A percentile compares a stretch with the other conserved stretches of the same genome.
Evolutionary conservation across 1,140 invertebrate genomes (phyloP).

Genomic region (Physella acuta): DNA sequence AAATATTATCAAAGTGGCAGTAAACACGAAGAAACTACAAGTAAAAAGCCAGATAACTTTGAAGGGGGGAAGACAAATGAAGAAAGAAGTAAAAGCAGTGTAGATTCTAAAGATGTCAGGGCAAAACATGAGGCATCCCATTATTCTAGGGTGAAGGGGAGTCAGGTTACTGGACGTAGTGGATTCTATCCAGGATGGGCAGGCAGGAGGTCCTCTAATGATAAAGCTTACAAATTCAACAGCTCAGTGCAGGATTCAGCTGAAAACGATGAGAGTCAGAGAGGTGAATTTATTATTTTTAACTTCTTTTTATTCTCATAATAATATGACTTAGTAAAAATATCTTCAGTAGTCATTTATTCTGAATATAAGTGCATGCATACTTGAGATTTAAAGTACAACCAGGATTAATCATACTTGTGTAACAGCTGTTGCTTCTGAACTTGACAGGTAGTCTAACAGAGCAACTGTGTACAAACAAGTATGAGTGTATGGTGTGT

Average conservation of each 20-base stretch:
- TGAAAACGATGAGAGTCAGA: conserved; percentile 22
- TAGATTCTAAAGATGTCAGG: not conserved
- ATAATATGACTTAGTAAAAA: not conserved
- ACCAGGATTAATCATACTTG: not conserved
- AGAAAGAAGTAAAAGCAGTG: conserved; percentile 3
- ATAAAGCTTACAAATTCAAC: not conserved
- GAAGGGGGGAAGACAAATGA: not conserved
- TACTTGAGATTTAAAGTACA: not conserved
- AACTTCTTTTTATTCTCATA: not conserved
- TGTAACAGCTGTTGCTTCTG: not conserved
- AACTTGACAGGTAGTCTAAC: conserved; percentile 14
- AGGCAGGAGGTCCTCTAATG: not conserved
- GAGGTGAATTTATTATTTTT: conserved; percentile 6
- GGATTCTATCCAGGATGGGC: not conserved
- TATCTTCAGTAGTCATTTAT: not conserved
- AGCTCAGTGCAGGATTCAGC: not conserved
- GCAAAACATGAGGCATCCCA: not conserved
- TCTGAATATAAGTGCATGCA: not conserved
- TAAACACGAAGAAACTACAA: not conserved
- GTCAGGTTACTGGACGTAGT: not conserved
- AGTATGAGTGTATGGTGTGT: conserved; percentile 90
- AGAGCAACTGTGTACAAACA: conserved; percentile 75
- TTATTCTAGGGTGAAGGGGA: not conserved
- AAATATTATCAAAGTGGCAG: not conserved
- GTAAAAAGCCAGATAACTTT: not conserved